Evolutionary conservation across 2,113 vertebrate genomes (phyloP).

Genomic region (Ctenodactylus gundi): DNA sequence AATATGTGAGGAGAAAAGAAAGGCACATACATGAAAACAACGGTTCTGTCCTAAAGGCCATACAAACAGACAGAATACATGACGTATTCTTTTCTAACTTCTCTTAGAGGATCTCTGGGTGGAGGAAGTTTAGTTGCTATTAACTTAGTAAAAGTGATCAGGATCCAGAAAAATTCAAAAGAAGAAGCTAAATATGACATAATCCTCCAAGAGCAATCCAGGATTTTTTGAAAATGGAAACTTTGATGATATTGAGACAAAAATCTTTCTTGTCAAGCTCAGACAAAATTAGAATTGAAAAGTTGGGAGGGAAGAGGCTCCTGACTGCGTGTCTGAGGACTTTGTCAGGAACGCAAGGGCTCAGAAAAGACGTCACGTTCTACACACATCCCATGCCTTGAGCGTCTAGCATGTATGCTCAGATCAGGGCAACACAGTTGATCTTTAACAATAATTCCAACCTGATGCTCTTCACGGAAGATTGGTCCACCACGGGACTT

Average conservation of each 20-base stretch:
- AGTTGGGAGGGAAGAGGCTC: not conserved
- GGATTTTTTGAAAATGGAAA: not conserved
- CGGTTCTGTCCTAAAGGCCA: not conserved
- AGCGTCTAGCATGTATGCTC: not conserved
- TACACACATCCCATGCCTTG: not conserved
- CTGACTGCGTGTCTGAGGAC: no score
- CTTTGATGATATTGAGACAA: not conserved
- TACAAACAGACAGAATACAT: not conserved
- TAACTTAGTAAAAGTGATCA: slow-evolving; percentile 7
- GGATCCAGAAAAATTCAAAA: not conserved
- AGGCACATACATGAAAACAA: not conserved
- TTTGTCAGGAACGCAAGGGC: not conserved
- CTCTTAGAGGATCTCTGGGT: not conserved
- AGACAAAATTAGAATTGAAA: not conserved
- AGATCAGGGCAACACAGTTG: no score
- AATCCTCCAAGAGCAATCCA: not conserved
- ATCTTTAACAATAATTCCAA: not conserved
- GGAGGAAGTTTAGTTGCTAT: not conserved
- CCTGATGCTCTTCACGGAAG: not conserved
- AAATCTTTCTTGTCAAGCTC: not conserved
- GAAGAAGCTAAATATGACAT: slow-evolving; percentile 38
- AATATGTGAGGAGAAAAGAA: not conserved
- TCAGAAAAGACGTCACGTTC: not conserved
- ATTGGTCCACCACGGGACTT: not conserved
- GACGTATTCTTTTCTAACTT: not conserved